A percentile compares a stretch with the other conserved stretches of the same genome.
Conservation (phyloP, 2,888 invertebrate species). For the Sesia apiformis region DNA sequence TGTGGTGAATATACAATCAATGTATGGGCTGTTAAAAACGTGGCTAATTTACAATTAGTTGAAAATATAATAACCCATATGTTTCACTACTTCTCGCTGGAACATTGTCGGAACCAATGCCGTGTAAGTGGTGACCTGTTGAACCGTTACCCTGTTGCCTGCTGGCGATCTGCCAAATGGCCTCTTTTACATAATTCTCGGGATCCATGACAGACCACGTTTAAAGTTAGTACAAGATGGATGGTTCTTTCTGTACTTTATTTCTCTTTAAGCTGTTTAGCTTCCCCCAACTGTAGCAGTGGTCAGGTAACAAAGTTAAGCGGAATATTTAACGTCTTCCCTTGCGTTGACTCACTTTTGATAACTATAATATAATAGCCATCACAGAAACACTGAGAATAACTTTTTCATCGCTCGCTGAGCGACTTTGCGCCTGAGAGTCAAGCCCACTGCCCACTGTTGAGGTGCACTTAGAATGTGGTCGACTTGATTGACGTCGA, state of each 20-base stretch:
- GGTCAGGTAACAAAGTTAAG: not conserved
- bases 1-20: too few relatives aligned
- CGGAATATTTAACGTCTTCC: not conserved
- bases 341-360: too few relatives aligned
- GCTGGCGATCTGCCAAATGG: conserved; percentile 30
- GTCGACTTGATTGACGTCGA: too few relatives aligned
- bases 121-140: conserved; percentile 27
- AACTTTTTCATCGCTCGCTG: too few relatives aligned
- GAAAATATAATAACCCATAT: too few relatives aligned
- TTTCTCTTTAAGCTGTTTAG: conserved; percentile 7
- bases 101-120: not conserved
- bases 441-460: too few relatives aligned
- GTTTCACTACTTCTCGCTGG: not conserved
- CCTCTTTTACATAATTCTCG: conserved; percentile 31
- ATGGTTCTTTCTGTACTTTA: conserved; percentile 20
- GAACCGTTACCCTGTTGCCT: conserved; percentile 15
- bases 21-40: too few relatives aligned
- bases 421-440: too few relatives aligned
- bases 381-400: too few relatives aligned
- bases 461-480: too few relatives aligned
- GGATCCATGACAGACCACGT: conserved; percentile 29
- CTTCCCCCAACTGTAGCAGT: not conserved
- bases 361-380: too few relatives aligned
- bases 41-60: too few relatives aligned
- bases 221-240: conserved; percentile 25